Evolutionary conservation across 2,888 invertebrate species (phyloP).

Genomic region (Aromia moschata): DNA sequence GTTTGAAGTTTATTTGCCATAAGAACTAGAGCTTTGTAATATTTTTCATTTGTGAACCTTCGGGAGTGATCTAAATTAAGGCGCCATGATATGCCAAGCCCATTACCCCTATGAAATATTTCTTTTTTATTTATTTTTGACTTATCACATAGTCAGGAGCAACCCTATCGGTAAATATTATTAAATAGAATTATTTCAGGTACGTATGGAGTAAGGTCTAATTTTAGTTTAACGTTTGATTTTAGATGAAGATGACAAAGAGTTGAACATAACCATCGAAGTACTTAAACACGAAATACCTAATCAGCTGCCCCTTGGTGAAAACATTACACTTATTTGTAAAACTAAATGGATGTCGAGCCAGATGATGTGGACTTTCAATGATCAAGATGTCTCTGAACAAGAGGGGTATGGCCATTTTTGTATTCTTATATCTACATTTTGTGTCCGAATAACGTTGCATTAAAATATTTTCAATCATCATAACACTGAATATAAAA

Average conservation of each 20-base stretch:
- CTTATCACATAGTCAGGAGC: slow-evolving; percentile 47
- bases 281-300: slow-evolving; percentile 56
- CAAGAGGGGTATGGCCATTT: slow-evolving; percentile 63
- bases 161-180: slow-evolving; percentile 57
- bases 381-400: slow-evolving; percentile 67
- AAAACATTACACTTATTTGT: slow-evolving; percentile 67
- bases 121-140: slow-evolving; percentile 53
- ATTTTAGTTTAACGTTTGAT: slow-evolving; percentile 23
- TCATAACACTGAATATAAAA: too few relatives aligned
- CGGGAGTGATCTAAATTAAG: slow-evolving; percentile 45
- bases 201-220: background rate
- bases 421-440: too few relatives aligned
- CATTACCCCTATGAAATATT: slow-evolving; percentile 56
- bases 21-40: slow-evolving; percentile 46
- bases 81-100: slow-evolving; percentile 64
- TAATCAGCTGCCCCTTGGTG: slow-evolving; percentile 60
- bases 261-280: slow-evolving; percentile 58
- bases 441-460: too few relatives aligned
- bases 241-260: slow-evolving; percentile 54
- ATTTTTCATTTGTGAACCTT: slow-evolving; percentile 41
- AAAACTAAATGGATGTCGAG: slow-evolving; percentile 64
- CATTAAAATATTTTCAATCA: too few relatives aligned
- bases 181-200: slow-evolving; percentile 11
- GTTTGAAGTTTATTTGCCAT: slow-evolving; percentile 43
- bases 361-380: slow-evolving; percentile 69